Evolutionary conservation across 53 echinoderm and acorn worm species (phyloP), one percentile per base, ranked within the genome.

Genomic region (Actinopyga echinites): DNA sequence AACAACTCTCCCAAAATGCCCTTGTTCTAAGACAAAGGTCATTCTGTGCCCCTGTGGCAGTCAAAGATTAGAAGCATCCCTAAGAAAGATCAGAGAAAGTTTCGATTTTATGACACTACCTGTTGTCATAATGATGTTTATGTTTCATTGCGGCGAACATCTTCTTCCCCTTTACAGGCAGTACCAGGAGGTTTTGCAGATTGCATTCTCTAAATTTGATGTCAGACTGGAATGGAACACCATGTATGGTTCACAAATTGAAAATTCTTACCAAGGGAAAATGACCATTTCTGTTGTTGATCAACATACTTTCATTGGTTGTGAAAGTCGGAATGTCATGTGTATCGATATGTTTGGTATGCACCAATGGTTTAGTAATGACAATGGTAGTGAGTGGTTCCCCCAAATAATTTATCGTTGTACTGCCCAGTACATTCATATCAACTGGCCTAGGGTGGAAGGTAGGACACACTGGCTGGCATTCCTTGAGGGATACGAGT

Each of bases 251-350:
- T 65, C 13, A 30, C 28, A 33, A 4, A 65, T 29, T 8, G 19
- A 31, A 65, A 30, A 30, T 19, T 5, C 66, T 5, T 30, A 20
- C 2, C 30, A 35, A 30, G 31, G 31, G 28, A 31, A 65, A 21
- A 32, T 13, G 28, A 35, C 34, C 66, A 65, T 65, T 10, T 26
- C 66, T 5, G 66, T 65, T 28, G 66, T 65, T 31, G 66, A 65
- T 31, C 66, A 65, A 65, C 66, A 65, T 35, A 65, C 66, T 30
- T 65, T 65, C 34, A 65, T 65, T 9, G 66, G 66, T 32, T 65
- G 66, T 65, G 66, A 65, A 32, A 65, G 66, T 31, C 28, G 34
- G 17, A 65, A 65, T 65, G 66, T 65, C 3, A 65, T 65, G 33
- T 65, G 28, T 31, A 65, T 65, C 10, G 66, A 65, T 30, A 30